phyloP scores from a whole-genome alignment of 2,797 vertebrate species.

The Antennarius maculatus region DNA sequence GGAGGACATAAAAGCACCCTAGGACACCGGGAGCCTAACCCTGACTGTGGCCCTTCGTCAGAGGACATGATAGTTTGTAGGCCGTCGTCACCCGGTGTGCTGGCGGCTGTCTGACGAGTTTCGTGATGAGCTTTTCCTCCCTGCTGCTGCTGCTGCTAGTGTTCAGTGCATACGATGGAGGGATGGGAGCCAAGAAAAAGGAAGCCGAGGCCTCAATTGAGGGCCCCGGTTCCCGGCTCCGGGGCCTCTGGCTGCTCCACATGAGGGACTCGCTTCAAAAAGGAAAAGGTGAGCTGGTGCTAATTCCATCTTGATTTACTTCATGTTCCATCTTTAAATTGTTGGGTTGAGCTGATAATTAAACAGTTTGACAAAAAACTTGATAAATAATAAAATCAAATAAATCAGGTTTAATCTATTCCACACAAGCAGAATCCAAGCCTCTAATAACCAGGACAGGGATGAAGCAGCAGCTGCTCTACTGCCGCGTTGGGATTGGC shows the following conservation, averaged over 20 bases:
- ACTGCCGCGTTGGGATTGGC: constrained; percentile 80
- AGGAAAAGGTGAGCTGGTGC: constrained; percentile 57
- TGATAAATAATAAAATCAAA: too few species aligned
- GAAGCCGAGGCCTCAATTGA: not conserved
- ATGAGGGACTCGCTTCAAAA: constrained; percentile 56
- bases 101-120: constrained; percentile 4
- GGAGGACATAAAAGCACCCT: constrained; percentile 38
- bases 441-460: constrained; percentile 39
- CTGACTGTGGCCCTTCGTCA: too few species aligned
- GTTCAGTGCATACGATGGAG: constrained; percentile 18
- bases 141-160: constrained; percentile 37
- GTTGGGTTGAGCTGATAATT: too few species aligned
- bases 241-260: constrained; percentile 68
- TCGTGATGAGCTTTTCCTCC: constrained; percentile 19
- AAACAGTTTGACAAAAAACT: too few species aligned
- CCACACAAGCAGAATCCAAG: constrained; percentile 36
- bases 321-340: too few species aligned
- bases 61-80: constrained; percentile 14
- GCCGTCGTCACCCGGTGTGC: not conserved
- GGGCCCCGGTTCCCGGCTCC: constrained; percentile 40
- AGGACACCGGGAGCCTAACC: too few species aligned
- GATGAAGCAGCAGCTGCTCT: constrained; percentile 71
- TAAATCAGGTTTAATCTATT: too few species aligned
- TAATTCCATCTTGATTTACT: too few species aligned
- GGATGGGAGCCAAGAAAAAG: constrained; percentile 7